Percentiles rank a stretch among this genome's conserved stretches.
Evolutionary conservation across 2,888 invertebrate genomes (phyloP).

Genomic region (Andrena flavipes): DNA sequence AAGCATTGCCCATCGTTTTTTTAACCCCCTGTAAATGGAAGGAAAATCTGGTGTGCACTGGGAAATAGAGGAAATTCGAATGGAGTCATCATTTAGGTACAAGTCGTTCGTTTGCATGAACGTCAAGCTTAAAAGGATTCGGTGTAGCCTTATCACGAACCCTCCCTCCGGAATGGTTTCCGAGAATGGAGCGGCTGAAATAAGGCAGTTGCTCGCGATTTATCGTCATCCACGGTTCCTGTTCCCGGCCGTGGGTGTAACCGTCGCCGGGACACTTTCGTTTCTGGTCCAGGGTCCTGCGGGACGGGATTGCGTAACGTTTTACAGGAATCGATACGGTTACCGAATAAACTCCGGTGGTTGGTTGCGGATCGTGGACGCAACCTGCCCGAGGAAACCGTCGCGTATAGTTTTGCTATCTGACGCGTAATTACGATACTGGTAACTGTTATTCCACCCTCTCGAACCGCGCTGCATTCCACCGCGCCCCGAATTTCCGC

Average conservation of each 20-base stretch:
- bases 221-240: conserved; percentile 13
- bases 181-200: neutral
- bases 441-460: conserved; percentile 21
- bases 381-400: neutral
- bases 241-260: conserved; percentile 20
- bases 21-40: too few relatives aligned
- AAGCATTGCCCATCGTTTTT: too few relatives aligned
- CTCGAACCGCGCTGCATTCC: neutral
- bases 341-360: conserved; percentile 20
- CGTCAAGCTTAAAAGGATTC: neutral
- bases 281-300: conserved; percentile 15
- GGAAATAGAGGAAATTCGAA: too few relatives aligned
- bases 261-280: conserved; percentile 4
- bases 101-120: neutral
- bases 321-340: conserved; percentile 31
- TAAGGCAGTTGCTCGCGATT: neutral
- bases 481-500: neutral
- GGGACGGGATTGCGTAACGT: conserved; percentile 4
- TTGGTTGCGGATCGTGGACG: neutral
- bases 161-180: neutral
- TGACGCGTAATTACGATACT: conserved; percentile 37
- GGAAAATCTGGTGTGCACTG: too few relatives aligned
- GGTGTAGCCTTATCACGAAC: neutral
- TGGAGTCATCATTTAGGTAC: too few relatives aligned
- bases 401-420: conserved; percentile 32